Conservation (phyloP, 2,113 vertebrate species). For the Rhynchomys soricoides region DNA sequence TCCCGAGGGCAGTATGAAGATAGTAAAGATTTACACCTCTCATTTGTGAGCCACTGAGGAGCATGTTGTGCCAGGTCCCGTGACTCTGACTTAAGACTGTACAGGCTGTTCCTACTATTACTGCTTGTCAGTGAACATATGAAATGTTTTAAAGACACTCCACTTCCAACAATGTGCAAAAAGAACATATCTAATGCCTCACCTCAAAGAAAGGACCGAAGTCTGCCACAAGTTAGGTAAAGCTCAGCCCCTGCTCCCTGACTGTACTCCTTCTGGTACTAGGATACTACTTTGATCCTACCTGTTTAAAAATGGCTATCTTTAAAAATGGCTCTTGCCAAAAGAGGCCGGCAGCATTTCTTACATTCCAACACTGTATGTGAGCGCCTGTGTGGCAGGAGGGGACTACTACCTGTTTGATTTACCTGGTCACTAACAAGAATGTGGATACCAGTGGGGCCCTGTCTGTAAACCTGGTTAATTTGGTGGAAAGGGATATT, state of each 20-base stretch:
- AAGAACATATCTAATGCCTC: neutral
- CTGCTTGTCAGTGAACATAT: neutral
- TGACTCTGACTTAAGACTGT: neutral
- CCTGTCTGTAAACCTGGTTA: constrained; percentile 96
- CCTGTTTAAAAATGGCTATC: constrained; percentile 8
- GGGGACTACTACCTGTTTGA: neutral
- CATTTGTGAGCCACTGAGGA: neutral
- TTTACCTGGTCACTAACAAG: constrained; percentile 96
- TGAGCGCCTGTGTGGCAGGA: neutral
- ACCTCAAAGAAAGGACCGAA: neutral
- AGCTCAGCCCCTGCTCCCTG: no score
- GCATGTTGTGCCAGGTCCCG: neutral
- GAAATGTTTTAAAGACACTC: neutral
- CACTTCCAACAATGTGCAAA: neutral
- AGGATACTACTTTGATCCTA: neutral
- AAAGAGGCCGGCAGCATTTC: neutral
- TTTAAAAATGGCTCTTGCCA: neutral
- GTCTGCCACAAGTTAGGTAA: no score
- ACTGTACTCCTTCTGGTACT: neutral
- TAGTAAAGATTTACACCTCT: accelerated
- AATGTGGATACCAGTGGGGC: constrained; percentile 96
- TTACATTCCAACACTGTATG: neutral
- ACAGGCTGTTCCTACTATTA: neutral
- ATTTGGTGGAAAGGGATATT: constrained; percentile 93
- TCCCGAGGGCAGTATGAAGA: neutral